These are phyloP conservation scores for Periophthalmodon schlosseri DNA, from an alignment of 2,113 vertebrate genomes.

Conservation along the genomic window DNA sequence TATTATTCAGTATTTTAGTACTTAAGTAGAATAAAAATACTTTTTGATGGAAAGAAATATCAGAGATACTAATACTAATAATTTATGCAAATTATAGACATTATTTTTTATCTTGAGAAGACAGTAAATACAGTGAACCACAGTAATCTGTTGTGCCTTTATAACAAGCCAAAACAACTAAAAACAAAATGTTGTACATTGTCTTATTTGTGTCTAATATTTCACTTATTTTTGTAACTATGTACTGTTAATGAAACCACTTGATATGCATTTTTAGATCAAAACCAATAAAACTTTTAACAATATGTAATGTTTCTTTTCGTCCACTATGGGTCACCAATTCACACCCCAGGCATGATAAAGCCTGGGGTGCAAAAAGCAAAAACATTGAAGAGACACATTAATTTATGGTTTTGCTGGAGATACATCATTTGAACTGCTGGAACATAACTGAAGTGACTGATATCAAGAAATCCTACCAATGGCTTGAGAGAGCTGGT, in stretches of 20 bases:
- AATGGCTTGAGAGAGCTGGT: too few species aligned
- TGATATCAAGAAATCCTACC: too few species aligned
- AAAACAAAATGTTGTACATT: neutral
- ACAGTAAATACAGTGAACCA: neutral
- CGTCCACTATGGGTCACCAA: neutral
- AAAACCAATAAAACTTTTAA: neutral
- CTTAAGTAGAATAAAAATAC: neutral
- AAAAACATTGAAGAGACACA: neutral
- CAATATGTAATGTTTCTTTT: neutral
- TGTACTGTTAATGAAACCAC: neutral
- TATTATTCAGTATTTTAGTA: neutral
- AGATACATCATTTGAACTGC: too few species aligned
- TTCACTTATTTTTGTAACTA: neutral
- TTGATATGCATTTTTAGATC: neutral
- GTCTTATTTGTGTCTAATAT: neutral
- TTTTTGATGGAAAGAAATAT: neutral
- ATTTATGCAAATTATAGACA: neutral
- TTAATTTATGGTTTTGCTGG: neutral
- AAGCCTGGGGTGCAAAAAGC: neutral
- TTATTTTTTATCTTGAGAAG: neutral
- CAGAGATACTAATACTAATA: neutral
- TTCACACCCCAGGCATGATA: neutral
- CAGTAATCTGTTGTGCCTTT: neutral
- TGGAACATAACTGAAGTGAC: too few species aligned
- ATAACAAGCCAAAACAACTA: neutral